Evolutionary conservation across 1,140 invertebrate genomes (phyloP).

Genomic region (Cotesia vestalis): DNA sequence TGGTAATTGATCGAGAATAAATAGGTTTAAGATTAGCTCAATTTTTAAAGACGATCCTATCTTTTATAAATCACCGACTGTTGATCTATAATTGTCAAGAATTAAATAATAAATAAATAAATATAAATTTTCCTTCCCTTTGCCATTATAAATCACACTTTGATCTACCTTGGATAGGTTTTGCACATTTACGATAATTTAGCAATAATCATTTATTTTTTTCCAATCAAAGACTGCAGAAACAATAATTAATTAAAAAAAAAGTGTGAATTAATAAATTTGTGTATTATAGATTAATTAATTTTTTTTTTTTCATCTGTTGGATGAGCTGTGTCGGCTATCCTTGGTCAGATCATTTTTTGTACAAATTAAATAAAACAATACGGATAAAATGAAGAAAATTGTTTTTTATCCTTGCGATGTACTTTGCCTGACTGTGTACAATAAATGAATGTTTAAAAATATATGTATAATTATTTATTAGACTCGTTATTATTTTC

Average conservation of each 20-base stretch:
- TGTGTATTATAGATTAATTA: slow-evolving; percentile 5
- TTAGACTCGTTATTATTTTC: no score
- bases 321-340: slow-evolving; percentile 26
- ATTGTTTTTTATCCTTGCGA: slow-evolving; percentile 41
- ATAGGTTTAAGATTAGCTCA: slow-evolving; percentile 60
- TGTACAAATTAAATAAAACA: slow-evolving; percentile 47
- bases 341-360: slow-evolving; percentile 47
- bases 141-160: slow-evolving; percentile 14
- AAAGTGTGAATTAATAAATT: neutral
- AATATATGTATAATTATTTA: no score
- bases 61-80: slow-evolving; percentile 57
- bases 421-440: slow-evolving; percentile 48
- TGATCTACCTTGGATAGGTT: neutral
- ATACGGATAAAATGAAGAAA: slow-evolving; percentile 2
- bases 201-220: slow-evolving; percentile 19
- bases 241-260: neutral
- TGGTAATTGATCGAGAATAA: slow-evolving; percentile 43
- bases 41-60: slow-evolving; percentile 54
- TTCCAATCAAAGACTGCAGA: slow-evolving; percentile 32
- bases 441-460: slow-evolving; percentile 45
- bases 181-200: slow-evolving; percentile 21
- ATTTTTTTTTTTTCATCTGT: slow-evolving; percentile 21
- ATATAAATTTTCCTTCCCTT: slow-evolving; percentile 44
- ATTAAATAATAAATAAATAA: no score
- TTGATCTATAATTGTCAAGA: slow-evolving; percentile 10